These are phyloP conservation scores for Tachuris rubrigastra DNA, from an alignment of 2,113 vertebrate genomes.

Conservation along the genomic window DNA sequence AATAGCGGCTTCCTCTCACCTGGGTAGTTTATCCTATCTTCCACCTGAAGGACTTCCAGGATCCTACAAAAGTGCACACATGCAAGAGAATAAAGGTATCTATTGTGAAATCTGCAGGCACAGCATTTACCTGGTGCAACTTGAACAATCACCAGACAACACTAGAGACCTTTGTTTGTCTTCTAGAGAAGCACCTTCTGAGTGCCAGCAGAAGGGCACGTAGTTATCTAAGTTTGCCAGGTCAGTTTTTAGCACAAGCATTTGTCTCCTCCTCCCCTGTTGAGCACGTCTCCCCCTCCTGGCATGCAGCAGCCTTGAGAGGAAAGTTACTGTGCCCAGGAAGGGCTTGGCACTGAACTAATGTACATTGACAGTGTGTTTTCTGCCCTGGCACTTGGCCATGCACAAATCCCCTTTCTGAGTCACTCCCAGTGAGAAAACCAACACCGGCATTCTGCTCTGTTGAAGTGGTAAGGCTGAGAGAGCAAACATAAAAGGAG, in stretches of 20 bases:
- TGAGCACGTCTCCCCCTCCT: not conserved
- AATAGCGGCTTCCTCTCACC: not conserved
- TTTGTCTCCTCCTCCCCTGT: not conserved
- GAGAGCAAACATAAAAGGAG: slow-evolving; percentile 47
- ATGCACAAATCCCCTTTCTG: slow-evolving; percentile 3
- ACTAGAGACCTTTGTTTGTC: not conserved
- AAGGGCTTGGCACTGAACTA: slow-evolving; percentile 33
- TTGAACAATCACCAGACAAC: not conserved
- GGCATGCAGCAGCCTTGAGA: not conserved
- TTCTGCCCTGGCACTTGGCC: slow-evolving; percentile 17
- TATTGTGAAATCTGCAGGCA: not conserved
- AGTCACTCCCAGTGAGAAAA: slow-evolving; percentile 62
- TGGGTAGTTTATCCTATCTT: not conserved
- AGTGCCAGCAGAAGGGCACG: not conserved
- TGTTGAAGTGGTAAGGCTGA: slow-evolving; percentile 33
- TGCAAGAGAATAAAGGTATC: not conserved
- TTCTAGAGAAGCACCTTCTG: not conserved
- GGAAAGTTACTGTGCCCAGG: slow-evolving; percentile 64
- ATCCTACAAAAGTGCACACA: not conserved
- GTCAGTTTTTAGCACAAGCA: not conserved
- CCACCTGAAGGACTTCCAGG: not conserved
- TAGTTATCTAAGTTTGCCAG: not conserved
- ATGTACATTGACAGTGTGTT: slow-evolving; percentile 29
- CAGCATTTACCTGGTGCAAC: not conserved
- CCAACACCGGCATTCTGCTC: slow-evolving; percentile 59